phyloP scores from a whole-genome alignment of 2,797 vertebrate species.

The Cyclura pinguis region DNA sequence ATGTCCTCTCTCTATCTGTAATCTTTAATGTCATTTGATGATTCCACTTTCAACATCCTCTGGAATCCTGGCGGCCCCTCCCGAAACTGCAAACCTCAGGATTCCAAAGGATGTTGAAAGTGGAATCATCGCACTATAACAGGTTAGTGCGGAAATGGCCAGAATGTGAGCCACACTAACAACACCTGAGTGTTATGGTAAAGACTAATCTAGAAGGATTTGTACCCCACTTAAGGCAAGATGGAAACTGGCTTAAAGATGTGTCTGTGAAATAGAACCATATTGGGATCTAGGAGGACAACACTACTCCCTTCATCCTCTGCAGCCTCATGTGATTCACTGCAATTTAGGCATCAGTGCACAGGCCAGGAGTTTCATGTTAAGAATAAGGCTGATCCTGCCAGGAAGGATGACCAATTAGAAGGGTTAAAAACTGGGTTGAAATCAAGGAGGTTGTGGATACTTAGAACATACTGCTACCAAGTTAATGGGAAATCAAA shows the following conservation, averaged over 20 bases:
- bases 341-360: not conserved
- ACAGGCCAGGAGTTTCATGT: not conserved
- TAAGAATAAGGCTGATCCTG: not conserved
- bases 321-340: too few relatives aligned
- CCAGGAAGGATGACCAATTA: not conserved
- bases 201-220: not conserved
- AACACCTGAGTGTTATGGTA: too few relatives aligned
- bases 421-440: not conserved
- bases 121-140: too few relatives aligned
- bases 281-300: not conserved
- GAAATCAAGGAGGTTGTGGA: not conserved
- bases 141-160: too few relatives aligned
- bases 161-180: not conserved
- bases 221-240: not conserved
- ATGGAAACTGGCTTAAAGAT: not conserved
- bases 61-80: too few relatives aligned
- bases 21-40: too few relatives aligned
- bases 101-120: too few relatives aligned
- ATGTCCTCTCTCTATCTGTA: too few relatives aligned
- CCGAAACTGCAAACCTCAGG: too few relatives aligned
- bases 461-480: not conserved
- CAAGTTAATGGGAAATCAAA: not conserved
- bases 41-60: too few relatives aligned
- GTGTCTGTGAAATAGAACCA: not conserved
- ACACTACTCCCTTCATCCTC: not conserved